phyloP scores from a whole-genome alignment of 2,888 invertebrate genomes.

The Spisula solida region DNA sequence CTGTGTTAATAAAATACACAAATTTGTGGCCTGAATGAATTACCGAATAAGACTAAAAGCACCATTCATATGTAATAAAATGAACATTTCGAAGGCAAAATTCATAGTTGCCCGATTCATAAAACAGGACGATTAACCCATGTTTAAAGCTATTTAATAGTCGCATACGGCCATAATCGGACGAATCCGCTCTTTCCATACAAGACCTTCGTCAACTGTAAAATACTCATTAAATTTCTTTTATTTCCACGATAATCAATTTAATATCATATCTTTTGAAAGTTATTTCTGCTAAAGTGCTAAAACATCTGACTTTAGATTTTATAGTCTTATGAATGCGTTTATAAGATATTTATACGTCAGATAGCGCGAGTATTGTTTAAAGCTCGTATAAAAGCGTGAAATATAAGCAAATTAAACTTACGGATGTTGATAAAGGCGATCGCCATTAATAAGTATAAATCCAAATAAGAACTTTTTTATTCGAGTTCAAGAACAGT shows the following conservation, averaged over 20 bases:
- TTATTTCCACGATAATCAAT: constrained; percentile 67
- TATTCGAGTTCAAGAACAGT: constrained; percentile 30
- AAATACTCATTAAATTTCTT: constrained; percentile 71
- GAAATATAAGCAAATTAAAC: constrained; percentile 29
- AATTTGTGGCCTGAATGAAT: constrained; percentile 55
- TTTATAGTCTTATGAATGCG: constrained; percentile 54
- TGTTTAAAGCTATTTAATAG: constrained; percentile 72
- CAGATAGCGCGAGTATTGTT: constrained; percentile 32
- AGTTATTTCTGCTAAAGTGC: constrained; percentile 42
- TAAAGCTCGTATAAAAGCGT: neutral
- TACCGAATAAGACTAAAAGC: constrained; percentile 58
- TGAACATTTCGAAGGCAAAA: constrained; percentile 68
- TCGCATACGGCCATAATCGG: constrained; percentile 67
- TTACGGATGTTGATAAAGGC: constrained; percentile 23
- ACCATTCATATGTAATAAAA: constrained; percentile 70
- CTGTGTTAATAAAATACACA: constrained; percentile 65
- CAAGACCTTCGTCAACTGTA: constrained; percentile 66
- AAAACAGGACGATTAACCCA: constrained; percentile 70
- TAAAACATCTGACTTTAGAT: constrained; percentile 55
- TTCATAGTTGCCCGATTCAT: constrained; percentile 65
- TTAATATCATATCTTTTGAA: constrained; percentile 63
- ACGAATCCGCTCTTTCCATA: constrained; percentile 55
- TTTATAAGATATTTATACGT: constrained; percentile 45
- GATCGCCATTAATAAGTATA: constrained; percentile 49
- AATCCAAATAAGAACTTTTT: constrained; percentile 43